Percentiles rank a stretch among this genome's conserved stretches.
phyloP scores from a whole-genome alignment of 1,140 invertebrate genomes.

The Drosophila ananassae region DNA sequence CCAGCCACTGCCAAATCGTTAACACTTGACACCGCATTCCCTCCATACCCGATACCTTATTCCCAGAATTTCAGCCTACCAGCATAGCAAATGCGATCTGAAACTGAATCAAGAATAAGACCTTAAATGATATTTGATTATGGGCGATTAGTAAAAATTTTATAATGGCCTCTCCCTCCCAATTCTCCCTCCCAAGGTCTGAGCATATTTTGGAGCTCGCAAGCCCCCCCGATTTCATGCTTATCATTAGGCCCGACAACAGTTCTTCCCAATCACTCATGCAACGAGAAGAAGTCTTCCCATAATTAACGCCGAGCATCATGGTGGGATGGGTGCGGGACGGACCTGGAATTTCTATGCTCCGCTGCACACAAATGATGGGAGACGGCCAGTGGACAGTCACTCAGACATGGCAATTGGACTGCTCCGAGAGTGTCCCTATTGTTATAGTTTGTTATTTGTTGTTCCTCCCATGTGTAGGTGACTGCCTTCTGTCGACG shows the following conservation, averaged over 20 bases:
- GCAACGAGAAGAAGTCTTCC: constrained; percentile 77
- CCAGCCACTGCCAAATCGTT: constrained; percentile 78
- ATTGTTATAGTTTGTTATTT: constrained; percentile 72
- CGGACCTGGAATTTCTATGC: constrained; percentile 70
- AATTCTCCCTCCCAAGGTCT: constrained; percentile 37
- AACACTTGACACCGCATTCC: constrained; percentile 61
- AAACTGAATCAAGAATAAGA: constrained; percentile 83
- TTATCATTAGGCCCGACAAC: constrained; percentile 80
- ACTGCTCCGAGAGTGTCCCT: constrained; percentile 51
- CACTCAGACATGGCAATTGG: constrained; percentile 72
- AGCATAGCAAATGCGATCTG: constrained; percentile 71
- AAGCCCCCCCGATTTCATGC: constrained; percentile 29
- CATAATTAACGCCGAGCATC: constrained; percentile 72
- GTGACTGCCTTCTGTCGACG: constrained; percentile 50
- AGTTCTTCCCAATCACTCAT: constrained; percentile 76
- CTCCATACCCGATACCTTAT: constrained; percentile 28
- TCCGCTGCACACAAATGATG: constrained; percentile 77
- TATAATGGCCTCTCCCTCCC: constrained; percentile 11
- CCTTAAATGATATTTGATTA: constrained; percentile 82
- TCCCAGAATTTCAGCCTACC: constrained; percentile 17
- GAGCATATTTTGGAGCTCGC: constrained; percentile 64
- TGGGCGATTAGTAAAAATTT: constrained; percentile 60
- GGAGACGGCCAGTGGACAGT: constrained; percentile 27
- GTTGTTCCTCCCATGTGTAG: constrained; percentile 53
- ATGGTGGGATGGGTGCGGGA: neutral